Evolutionary conservation across 1,140 invertebrate species (phyloP), one percentile per base, ranked within the genome.

Genomic region (Ladona fulva): DNA sequence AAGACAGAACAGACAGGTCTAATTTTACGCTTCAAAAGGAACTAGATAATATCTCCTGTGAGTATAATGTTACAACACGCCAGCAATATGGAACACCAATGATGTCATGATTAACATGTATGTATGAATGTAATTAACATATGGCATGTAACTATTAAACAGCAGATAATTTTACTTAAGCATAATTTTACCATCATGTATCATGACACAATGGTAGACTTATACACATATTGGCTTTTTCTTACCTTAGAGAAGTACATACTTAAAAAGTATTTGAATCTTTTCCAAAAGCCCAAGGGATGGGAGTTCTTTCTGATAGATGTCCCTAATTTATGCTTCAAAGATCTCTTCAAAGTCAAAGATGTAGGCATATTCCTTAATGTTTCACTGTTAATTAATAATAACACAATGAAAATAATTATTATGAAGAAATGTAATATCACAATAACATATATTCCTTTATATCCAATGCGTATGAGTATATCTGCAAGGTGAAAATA

Each of bases 301-400:
- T 86, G 88, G 8, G 86, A 86, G 24, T 86, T 88, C 78, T 85
- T 80, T 81, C 85, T 89, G 22, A 90, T 86, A 0, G 88, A 88
- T 1, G 86, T 86, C 0, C 87, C 85, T n/a, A 92, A 81, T 81
- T 89, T 90, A 24, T 85, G 86, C 80, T 89, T 89, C 0, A 91
- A 86, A 52, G 84, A 85, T 78, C 89, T 85, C 82, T 91, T 92
- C 76, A 90, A 86, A 5, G 89, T 89, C 76, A 92, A 82, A 42
- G 88, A 87, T 81, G 91, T 89, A 0, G 90, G 89, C 81, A 92
- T 86, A 73, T 90, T 88, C 78, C 87, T 85, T 73, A 91, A 82
- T 0, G 89, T 87, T 80, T 90, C 87, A 77, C 88, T 90, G 80
- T 22, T 85, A 84, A 78, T 3, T 3, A 3, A 19, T 3, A 66